These are phyloP conservation scores for Xiphophorus couchianus DNA, from an alignment of 2,113 vertebrate genomes.

Conservation along the genomic window DNA sequence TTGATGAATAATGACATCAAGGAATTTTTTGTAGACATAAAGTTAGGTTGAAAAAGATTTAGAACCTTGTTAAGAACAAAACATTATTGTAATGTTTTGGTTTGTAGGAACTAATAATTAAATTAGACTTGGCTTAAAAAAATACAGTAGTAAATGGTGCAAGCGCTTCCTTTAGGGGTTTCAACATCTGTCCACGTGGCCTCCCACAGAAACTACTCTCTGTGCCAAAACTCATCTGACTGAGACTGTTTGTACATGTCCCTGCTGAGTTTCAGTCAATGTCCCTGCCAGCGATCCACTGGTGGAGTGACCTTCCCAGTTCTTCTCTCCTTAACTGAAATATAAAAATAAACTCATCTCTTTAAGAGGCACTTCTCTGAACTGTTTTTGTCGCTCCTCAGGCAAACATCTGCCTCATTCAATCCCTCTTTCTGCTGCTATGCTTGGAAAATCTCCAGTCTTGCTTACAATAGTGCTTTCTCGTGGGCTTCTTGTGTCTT, in stretches of 20 bases:
- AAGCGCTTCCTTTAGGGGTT: not conserved
- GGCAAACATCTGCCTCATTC: conserved; percentile 45
- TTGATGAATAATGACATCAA: not conserved
- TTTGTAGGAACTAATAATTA: not conserved
- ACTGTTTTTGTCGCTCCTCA: conserved; percentile 9
- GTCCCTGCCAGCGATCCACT: conserved; percentile 21
- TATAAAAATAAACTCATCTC: conserved; percentile 22
- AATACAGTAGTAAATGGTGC: not conserved
- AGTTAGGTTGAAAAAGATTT: not conserved
- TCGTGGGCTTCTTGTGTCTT: conserved; percentile 30
- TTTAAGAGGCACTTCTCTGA: conserved; percentile 19
- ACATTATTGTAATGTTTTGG: not conserved
- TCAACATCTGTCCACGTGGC: not conserved
- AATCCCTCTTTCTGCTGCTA: conserved; percentile 18
- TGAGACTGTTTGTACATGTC: not conserved
- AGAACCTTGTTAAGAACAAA: not conserved
- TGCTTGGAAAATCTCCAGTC: not conserved
- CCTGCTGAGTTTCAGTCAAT: not conserved
- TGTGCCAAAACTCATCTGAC: not conserved
- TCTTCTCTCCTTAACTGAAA: conserved; percentile 5
- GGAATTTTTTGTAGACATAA: not conserved
- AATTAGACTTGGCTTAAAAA: not conserved
- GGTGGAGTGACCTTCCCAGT: conserved; percentile 44
- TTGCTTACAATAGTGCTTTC: conserved; percentile 17
- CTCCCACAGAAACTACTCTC: not conserved